These are phyloP conservation scores for Apocrypta bakeri DNA, from an alignment of 1,140 invertebrate genomes.

Conservation along the genomic window DNA sequence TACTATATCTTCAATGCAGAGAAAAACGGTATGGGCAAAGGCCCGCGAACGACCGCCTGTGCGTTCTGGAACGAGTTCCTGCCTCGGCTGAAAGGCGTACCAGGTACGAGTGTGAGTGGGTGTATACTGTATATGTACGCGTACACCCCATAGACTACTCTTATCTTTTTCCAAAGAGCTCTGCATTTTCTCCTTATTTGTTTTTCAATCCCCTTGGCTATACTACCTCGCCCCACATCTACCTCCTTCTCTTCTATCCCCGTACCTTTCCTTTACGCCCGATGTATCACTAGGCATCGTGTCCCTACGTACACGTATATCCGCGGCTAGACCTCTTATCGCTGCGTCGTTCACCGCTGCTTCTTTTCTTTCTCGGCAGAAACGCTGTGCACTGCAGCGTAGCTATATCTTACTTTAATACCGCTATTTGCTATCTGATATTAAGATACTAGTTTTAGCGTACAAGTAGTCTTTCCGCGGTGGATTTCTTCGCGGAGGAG, in stretches of 20 bases:
- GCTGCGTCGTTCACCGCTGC: not conserved
- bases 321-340: not conserved
- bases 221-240: not conserved
- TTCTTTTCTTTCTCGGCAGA: not conserved
- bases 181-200: constrained; percentile 21
- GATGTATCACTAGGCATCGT: not conserved
- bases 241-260: too few relatives aligned
- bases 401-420: not conserved
- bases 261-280: not conserved
- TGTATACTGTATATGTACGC: constrained; percentile 25
- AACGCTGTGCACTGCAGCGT: not conserved
- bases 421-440: too few relatives aligned
- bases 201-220: not conserved
- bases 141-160: constrained; percentile 16
- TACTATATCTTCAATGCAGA: constrained; percentile 93
- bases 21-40: constrained; percentile 81
- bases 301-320: too few relatives aligned
- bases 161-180: not conserved
- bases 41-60: constrained; percentile 89
- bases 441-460: too few relatives aligned
- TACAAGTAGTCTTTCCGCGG: too few relatives aligned
- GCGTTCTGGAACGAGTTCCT: constrained; percentile 97
- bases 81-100: constrained; percentile 85
- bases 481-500: too few relatives aligned
- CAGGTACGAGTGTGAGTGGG: constrained; percentile 74